Evolutionary conservation across 2,888 invertebrate species (phyloP), one percentile per base, ranked within the genome.

Genomic region (Leptinotarsa haldemani): DNA sequence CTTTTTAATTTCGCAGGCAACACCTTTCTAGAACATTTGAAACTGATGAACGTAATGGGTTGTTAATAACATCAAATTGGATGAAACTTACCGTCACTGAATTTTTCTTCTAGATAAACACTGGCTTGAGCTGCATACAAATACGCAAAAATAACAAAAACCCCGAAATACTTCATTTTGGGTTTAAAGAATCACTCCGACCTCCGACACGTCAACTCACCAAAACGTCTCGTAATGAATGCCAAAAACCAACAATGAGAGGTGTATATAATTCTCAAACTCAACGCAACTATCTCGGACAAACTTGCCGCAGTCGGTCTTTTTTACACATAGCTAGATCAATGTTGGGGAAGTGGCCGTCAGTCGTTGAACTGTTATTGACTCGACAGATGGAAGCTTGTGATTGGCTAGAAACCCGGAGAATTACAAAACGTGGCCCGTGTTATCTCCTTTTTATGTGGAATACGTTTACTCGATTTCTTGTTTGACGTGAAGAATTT

Each of bases 81-180:
- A 47, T 15, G n/a, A 53, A 73, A 90, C 93, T 92, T 89, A 95
- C 95, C 94, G 88, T 95, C 94, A 63, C 88, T 87, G 88, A 96
- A 96, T 83, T 92, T 94, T 85, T 96, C 96, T 85, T 95, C 93
- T 81, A 93, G 92, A 88, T 90, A 93, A 79, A 95, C 91, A 84
- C 94, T 92, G 83, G 93, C 93, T 83, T 90, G 90, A 81, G 90
- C 91, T 82, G 90, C 87, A 85, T 89, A 90, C 84, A 92, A 85
- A 78, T 82, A 84, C 79, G 85, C 81, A 83, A 78, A 80, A 77
- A 84, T 77, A 87, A 91, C 89, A 86, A 91, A 86, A 82, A 90
- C 86, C 87, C 92, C 86, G 83, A 89, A 80, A 78, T 80, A 84
- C 81, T 83, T 84, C 86, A 86, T 87, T 82, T 82, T 84, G 58